Conservation (phyloP, 2,797 vertebrate genomes). For the Sylvia borin region DNA sequence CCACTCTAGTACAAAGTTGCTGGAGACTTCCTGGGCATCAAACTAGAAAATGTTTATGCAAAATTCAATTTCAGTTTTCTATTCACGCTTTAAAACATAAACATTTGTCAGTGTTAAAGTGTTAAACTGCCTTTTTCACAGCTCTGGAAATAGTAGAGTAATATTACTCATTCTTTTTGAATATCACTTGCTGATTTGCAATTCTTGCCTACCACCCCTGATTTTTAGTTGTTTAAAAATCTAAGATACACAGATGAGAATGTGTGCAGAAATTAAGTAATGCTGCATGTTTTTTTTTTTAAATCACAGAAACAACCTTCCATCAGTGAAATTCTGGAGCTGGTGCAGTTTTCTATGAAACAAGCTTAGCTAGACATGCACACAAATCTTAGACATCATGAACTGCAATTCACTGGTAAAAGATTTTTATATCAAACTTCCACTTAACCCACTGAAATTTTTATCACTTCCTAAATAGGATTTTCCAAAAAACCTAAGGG, state of each 20-base stretch:
- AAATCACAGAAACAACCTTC: neutral
- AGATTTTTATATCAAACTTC: neutral
- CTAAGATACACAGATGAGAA: neutral
- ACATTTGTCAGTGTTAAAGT: neutral
- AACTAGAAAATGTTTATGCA: neutral
- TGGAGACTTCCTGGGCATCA: neutral
- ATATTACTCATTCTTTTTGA: neutral
- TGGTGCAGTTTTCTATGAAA: neutral
- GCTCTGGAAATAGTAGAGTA: neutral
- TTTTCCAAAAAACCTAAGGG: neutral
- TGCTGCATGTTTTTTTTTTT: neutral
- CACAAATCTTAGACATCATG: neutral
- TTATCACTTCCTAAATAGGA: neutral
- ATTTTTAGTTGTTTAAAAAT: neutral
- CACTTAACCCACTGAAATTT: neutral
- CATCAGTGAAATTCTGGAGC: neutral
- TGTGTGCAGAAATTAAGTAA: neutral
- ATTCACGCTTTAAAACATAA: neutral
- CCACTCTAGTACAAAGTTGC: neutral
- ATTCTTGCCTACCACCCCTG: neutral
- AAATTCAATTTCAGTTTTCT: neutral
- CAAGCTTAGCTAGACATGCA: neutral
- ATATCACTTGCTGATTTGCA: neutral
- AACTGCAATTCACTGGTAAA: neutral
- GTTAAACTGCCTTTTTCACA: neutral